Percentiles rank a stretch among this genome's conserved stretches.
Evolutionary conservation across 2,888 invertebrate genomes (phyloP).

Genomic region (Amphipyra berbera): DNA sequence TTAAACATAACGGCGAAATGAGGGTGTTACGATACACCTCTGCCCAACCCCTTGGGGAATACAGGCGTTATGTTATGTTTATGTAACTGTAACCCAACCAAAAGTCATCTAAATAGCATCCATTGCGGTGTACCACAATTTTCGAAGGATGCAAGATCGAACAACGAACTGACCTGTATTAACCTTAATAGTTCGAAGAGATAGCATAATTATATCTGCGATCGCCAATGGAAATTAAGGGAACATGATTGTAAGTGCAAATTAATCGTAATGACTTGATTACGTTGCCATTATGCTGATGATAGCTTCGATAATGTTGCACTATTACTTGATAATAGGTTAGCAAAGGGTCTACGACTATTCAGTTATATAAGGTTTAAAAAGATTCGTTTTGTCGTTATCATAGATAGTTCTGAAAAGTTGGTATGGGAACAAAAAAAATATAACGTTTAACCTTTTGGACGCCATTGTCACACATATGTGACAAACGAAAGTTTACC

Average conservation of each 20-base stretch:
- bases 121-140: neutral
- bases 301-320: slow-evolving; percentile 29
- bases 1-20: too few relatives aligned
- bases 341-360: neutral
- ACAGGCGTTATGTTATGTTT: too few relatives aligned
- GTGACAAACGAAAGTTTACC: too few relatives aligned
- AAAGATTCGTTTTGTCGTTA: neutral
- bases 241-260: slow-evolving; percentile 36
- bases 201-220: slow-evolving; percentile 39
- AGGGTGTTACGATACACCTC: too few relatives aligned
- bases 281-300: slow-evolving; percentile 29
- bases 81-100: too few relatives aligned
- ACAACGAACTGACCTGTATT: slow-evolving; percentile 34
- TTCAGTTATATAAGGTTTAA: neutral
- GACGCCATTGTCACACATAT: too few relatives aligned
- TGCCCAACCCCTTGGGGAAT: too few relatives aligned
- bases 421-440: too few relatives aligned
- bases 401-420: neutral
- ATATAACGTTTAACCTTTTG: too few relatives aligned
- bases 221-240: slow-evolving; percentile 34
- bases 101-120: too few relatives aligned
- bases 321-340: slow-evolving; percentile 25
- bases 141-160: slow-evolving; percentile 20
- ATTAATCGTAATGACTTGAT: slow-evolving; percentile 51
- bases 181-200: slow-evolving; percentile 34